Percentiles rank a stretch among this genome's conserved stretches.
These are phyloP conservation scores for Conopomorpha cramerella DNA, from an alignment of 1,140 invertebrate species.

Conservation along the genomic window DNA sequence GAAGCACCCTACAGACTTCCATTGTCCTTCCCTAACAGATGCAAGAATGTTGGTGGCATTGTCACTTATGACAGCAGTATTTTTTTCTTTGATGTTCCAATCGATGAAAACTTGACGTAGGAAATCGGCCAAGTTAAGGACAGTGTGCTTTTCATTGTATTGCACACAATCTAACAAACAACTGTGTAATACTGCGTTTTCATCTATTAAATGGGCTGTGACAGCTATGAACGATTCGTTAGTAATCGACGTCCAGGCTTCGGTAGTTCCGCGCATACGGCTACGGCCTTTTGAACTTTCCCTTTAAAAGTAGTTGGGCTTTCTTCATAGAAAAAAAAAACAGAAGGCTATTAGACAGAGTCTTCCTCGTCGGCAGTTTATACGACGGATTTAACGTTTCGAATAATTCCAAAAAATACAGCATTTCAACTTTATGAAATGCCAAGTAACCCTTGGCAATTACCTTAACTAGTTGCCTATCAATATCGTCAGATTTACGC, in stretches of 20 bases:
- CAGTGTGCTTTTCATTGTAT: too few relatives aligned
- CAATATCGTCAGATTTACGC: too few relatives aligned
- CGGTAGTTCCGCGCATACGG: background rate
- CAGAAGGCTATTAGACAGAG: constrained; percentile 7
- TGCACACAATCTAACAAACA: background rate
- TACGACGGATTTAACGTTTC: constrained; percentile 7
- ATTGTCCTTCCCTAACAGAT: background rate
- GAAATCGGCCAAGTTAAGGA: too few relatives aligned
- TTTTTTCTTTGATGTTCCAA: background rate
- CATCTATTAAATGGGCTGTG: background rate
- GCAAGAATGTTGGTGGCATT: background rate
- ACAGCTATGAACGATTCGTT: background rate
- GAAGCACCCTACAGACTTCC: background rate
- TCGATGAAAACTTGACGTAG: too few relatives aligned
- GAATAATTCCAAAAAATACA: constrained; percentile 6
- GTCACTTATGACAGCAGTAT: background rate
- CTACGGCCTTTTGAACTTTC: background rate
- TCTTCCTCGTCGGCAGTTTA: constrained; percentile 8
- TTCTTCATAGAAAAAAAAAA: constrained; percentile 5
- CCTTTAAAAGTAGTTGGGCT: background rate
- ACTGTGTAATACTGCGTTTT: background rate
- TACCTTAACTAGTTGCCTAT: background rate
- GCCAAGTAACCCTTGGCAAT: background rate
- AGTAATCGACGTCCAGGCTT: background rate
- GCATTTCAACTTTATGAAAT: background rate